Evolutionary conservation across 2,797 vertebrate species (phyloP).

Genomic region (Tangara arthus): DNA sequence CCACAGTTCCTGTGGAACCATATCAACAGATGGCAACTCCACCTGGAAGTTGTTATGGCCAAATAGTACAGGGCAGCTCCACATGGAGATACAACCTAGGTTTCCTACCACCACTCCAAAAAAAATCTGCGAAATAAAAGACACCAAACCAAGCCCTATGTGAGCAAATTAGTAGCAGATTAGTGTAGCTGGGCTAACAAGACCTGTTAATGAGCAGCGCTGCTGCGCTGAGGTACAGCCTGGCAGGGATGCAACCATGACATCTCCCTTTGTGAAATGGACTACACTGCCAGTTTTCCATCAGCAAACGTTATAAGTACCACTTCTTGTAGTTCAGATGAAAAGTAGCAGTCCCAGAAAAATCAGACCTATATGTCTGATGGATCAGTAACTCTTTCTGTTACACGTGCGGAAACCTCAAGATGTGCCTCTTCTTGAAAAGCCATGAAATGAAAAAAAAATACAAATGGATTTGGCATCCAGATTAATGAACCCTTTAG

Average conservation of each 20-base stretch:
- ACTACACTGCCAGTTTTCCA: neutral
- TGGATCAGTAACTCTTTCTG: neutral
- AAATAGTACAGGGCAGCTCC: neutral
- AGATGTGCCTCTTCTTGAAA: neutral
- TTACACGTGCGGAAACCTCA: neutral
- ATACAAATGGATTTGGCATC: neutral
- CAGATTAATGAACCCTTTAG: neutral
- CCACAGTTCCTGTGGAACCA: neutral
- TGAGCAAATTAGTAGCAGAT: neutral
- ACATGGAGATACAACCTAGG: neutral
- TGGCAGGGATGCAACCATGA: neutral
- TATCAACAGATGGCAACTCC: neutral
- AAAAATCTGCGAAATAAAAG: rapidly evolving
- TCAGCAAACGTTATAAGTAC: neutral
- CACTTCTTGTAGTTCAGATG: neutral
- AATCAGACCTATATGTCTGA: neutral
- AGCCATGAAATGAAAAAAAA: neutral
- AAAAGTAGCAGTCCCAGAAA: neutral
- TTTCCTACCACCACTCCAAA: neutral
- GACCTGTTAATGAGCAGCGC: neutral
- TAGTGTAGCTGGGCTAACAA: neutral
- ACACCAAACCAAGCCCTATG: neutral
- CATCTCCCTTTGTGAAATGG: neutral
- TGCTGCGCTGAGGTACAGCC: neutral
- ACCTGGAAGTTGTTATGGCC: neutral